Base-by-base conservation (phyloP, 2,888 invertebrate genomes). In the Lacanobia wlatinum region DNA sequence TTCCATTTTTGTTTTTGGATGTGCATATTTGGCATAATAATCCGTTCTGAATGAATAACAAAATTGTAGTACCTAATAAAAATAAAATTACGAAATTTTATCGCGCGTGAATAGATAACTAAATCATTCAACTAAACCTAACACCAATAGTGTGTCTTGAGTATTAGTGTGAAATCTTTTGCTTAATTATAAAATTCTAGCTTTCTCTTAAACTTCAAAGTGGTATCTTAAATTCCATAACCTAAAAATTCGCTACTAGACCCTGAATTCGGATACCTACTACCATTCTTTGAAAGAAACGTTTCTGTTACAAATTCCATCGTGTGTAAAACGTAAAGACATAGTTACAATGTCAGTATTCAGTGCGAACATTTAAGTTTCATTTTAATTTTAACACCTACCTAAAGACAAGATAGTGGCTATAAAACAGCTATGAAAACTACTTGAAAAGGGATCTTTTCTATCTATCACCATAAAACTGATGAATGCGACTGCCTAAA, bases 381-480 rank as follows among this genome's bases (percentile, higher is more conserved):
- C 64, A 61, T 82, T 73, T 67, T 73, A 76, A 59, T 71, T 55
- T 55, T 48, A 48, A 48, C 18, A 18, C 18, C 50, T 53, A 68
- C 64, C 63, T 38, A 23, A 65, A 72, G 65, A 72, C 71, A 67
- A 71, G 73, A 53, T 43, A 40, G 21, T 40, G 53, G 34, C 56
- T 56, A 64, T 76, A 80, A 76, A 84, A 77, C 60, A 21, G 65
- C 62, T 58, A 64, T 69, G 46, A 68, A 73, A 73, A 68, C 59
- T 63, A 60, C 65, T 62, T 50, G 46, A 52, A 58, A 61, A 61
- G 53, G 70, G 66, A 66, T 65, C 18, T 79, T 79, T 73, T 69
- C 64, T 69, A 61, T 23, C 18, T 71, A 70, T 50, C 9, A 58
- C 65, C 46, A 43, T 72, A 80, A 80, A 76, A 56, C 38, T 21